Conservation (phyloP, 2,113 vertebrate genomes). For the Alectura lathami region DNA sequence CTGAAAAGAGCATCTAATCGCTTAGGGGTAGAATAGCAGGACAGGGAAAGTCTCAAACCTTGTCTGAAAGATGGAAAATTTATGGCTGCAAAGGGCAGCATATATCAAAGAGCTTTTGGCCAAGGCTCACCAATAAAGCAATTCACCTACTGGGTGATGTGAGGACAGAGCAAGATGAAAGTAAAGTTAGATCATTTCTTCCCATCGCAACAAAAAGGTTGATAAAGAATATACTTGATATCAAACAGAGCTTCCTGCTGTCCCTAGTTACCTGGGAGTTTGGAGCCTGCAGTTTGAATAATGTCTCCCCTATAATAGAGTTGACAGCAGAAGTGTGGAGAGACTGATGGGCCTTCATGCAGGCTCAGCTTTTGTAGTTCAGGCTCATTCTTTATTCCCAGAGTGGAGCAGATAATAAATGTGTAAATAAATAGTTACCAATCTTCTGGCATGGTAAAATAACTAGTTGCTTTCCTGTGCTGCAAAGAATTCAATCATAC, state of each 20-base stretch:
- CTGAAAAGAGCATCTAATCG: conserved; percentile 60
- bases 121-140: conserved; percentile 75
- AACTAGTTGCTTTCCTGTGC: conserved; percentile 70
- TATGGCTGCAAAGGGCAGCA: conserved; percentile 72
- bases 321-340: conserved; percentile 99
- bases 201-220: conserved; percentile 84
- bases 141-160: conserved; percentile 82
- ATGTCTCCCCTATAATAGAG: conserved; percentile 88
- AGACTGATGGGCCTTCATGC: conserved; percentile 93
- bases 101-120: conserved; percentile 77
- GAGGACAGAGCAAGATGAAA: conserved; percentile 83
- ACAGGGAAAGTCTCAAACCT: conserved; percentile 67
- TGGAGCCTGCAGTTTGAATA: conserved; percentile 85
- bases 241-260: conserved; percentile 84
- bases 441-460: conserved; percentile 71
- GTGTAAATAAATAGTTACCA: conserved; percentile 78
- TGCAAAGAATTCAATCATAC: conserved; percentile 54
- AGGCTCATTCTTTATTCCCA: conserved; percentile 80
- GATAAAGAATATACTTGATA: conserved; percentile 82
- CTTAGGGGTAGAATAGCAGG: conserved; percentile 51
- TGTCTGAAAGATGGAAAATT: conserved; percentile 79
- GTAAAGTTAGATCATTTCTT: conserved; percentile 83
- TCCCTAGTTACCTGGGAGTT: conserved; percentile 94
- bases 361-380: conserved; percentile 76
- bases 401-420: conserved; percentile 76